phyloP scores from a whole-genome alignment of 2,113 vertebrate genomes.

The Ceuthmochares aereus region DNA sequence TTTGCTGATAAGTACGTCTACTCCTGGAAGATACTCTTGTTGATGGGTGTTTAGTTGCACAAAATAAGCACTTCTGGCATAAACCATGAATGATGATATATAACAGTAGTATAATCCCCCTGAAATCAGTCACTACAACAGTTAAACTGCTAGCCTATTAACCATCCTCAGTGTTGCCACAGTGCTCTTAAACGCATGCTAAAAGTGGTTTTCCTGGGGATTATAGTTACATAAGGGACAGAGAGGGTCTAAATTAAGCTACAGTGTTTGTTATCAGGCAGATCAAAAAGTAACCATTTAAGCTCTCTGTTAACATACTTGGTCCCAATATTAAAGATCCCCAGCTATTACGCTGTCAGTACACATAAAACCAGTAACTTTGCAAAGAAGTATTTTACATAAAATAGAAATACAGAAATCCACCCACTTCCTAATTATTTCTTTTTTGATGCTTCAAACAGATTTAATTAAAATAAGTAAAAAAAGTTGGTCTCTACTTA shows the following conservation, averaged over 20 bases:
- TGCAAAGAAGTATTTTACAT: neutral
- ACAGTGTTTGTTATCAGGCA: neutral
- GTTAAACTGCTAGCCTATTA: neutral
- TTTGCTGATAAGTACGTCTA: neutral
- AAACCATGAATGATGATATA: neutral
- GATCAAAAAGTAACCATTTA: neutral
- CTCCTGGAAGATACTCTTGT: neutral
- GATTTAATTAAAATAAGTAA: slow-evolving; percentile 38
- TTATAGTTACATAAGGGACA: slow-evolving; percentile 35
- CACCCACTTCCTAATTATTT: neutral
- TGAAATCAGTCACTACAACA: neutral
- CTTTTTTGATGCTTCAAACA: neutral
- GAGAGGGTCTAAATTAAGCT: slow-evolving; percentile 29
- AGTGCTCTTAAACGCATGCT: neutral
- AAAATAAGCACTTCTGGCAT: neutral
- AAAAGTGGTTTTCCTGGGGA: slow-evolving; percentile 22
- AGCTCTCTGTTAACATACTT: neutral
- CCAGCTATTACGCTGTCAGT: neutral
- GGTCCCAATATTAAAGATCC: neutral
- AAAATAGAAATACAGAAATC: neutral
- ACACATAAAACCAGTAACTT: neutral
- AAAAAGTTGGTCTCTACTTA: neutral
- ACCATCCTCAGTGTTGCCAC: neutral
- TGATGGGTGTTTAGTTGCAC: neutral
- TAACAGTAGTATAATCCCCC: neutral